Conservation (phyloP, 2,888 invertebrate species). For the Cataglyphis albicans region DNA sequence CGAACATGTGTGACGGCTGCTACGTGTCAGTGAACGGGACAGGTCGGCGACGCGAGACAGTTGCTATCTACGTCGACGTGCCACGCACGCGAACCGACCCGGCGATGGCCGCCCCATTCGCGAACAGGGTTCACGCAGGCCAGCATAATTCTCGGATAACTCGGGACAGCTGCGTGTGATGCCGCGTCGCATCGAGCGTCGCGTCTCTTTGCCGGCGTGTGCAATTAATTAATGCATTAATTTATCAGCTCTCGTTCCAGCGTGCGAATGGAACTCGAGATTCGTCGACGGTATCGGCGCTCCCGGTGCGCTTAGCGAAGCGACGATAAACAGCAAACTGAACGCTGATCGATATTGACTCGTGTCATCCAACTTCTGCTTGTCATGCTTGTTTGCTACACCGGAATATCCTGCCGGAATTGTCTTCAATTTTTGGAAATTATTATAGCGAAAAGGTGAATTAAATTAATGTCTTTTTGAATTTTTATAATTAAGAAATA, state of each 20-base stretch:
- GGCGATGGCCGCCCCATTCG: conserved; percentile 67
- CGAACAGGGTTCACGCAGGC: conserved; percentile 76
- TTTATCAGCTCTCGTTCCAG: conserved; percentile 58
- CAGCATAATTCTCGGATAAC: conserved; percentile 80
- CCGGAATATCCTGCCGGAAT: conserved; percentile 16
- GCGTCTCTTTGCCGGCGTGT: conserved; percentile 60
- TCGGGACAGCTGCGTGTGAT: conserved; percentile 69
- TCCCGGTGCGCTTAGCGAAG: conserved; percentile 11
- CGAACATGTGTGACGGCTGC: conserved; percentile 40
- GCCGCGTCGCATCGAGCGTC: conserved; percentile 62
- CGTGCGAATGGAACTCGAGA: conserved; percentile 2
- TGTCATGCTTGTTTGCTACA: conserved; percentile 15
- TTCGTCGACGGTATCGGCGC: conserved; percentile 19
- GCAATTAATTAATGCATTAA: conserved; percentile 79
- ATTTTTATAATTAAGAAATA: neutral
- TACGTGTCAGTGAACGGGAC: conserved; percentile 55
- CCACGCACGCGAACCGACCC: conserved; percentile 69
- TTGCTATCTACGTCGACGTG: conserved; percentile 70
- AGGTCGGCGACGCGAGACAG: conserved; percentile 69
- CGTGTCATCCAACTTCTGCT: conserved; percentile 48
- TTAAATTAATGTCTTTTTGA: neutral
- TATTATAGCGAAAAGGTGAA: neutral
- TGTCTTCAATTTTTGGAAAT: conserved; percentile 23
- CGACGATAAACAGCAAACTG: conserved; percentile 48
- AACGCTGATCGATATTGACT: conserved; percentile 54